Conservation (phyloP, 2,888 invertebrate species). For the Brachyopa scutellaris region DNA sequence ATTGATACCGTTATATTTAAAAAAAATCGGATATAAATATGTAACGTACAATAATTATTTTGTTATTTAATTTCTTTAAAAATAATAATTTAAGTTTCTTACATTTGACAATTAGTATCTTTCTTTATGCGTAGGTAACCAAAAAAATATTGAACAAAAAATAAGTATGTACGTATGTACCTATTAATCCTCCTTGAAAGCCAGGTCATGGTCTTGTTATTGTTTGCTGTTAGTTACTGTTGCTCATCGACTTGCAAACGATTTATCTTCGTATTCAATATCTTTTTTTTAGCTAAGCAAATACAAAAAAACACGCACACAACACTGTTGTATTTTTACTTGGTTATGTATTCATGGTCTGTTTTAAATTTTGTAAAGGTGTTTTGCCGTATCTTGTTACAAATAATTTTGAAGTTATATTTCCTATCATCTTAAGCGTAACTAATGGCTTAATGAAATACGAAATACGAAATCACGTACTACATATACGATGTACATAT, state of each 20-base stretch:
- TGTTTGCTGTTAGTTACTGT: conserved; percentile 48
- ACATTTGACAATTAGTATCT: neutral
- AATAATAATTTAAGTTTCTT: too few species aligned
- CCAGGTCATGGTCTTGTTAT: conserved; percentile 54
- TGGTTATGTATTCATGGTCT: too few species aligned
- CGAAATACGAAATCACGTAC: too few species aligned
- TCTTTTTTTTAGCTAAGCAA: conserved; percentile 10
- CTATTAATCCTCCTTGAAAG: conserved; percentile 30
- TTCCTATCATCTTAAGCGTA: conserved; percentile 34
- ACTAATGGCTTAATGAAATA: conserved; percentile 35
- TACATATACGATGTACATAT: too few species aligned
- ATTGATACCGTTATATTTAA: too few species aligned
- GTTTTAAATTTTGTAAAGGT: neutral
- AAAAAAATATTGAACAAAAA: neutral
- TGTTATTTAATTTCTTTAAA: too few species aligned
- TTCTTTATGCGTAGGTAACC: too few species aligned
- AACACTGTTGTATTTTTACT: too few species aligned
- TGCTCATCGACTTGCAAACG: conserved; percentile 18
- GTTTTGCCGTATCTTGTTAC: conserved; percentile 15
- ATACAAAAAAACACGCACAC: neutral
- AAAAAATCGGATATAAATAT: too few species aligned
- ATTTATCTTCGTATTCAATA: conserved; percentile 7
- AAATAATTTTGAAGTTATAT: conserved; percentile 35
- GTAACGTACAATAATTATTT: too few species aligned
- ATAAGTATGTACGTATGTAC: too few species aligned